Base-by-base conservation (phyloP, 2,797 vertebrate species). In the Lepus oiostolus region DNA sequence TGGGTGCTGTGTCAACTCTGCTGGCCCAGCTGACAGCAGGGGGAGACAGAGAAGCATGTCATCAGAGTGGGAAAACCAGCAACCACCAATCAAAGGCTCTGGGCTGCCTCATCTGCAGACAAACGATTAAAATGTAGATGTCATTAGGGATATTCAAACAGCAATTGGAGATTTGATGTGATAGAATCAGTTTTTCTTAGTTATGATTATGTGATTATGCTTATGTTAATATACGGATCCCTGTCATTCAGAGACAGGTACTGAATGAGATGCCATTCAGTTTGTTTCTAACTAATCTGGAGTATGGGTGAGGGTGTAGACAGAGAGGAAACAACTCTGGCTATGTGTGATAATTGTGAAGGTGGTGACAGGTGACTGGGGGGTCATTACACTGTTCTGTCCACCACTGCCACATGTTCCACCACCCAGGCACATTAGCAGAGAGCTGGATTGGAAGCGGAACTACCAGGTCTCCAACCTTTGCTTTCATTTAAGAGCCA, bases 1-100 rank as follows among this genome's bases (percentile, higher is more conserved):
- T 0, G 2, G n/a, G 7, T 24, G 26, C 1, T 1, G 3, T 12
- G 2, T 5, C 0, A 14, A 4, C n/a, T 65, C 22, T 7, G 7
- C 26, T 47, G 47, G 47, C 54, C 7, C 21, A 16, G n/a, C 52
- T 0, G 0, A 4, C 3, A 2, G 1, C 22, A 22, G 58, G 21
- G 77, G 7, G 14, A 87, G 54, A 82, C 50, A 67, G 24, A 4
- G 24, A 58, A 38, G 65, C 7, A 1, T 2, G 21, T 3, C 14
- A 0, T 2, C 4, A 17, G 50, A 17, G 24, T 0, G 3, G 32
- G 42, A 24, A 19, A 32, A 47, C 6, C 19, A 7, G 7, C 5
- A 19, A 30, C 1, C 2, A 4, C 13, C 7, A 10, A 26, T 62
- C 11, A 50, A 68, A 65, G 19, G 21, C 0, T 0, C 7, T n/a